Base-by-base conservation (phyloP, 2,113 vertebrate species). In the Mormoops blainvillei region DNA sequence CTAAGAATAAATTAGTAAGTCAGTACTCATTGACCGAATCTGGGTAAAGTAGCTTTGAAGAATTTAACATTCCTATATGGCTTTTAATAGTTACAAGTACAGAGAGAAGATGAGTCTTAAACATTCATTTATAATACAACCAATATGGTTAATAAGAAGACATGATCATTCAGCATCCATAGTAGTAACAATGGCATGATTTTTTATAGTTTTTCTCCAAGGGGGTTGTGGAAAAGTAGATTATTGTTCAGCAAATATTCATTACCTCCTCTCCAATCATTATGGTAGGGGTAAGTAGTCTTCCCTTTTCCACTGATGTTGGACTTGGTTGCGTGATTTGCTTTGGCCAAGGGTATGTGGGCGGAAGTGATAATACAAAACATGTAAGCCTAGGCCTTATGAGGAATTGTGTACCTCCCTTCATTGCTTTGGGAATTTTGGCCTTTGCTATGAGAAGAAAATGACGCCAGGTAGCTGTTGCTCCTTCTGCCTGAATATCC, bases 11-110 rank as follows among this genome's bases (percentile, higher is more conserved):
- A 83, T 78, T 73, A 63, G 63, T 63, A 54, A 85, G 28, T 74
- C 54, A 52, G 77, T 28, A 45, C 3, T 61, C 80, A 28, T 73
- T 90, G 65, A 85, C 61, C 71, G 65, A 91, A 71, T 73, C n/a
- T 85, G 80, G 56, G 41, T 78, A 84, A 85, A 94, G 65, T 54
- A 19, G 3, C 54, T 74, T 86, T 71, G 56, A 90, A 91, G 48
- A 94, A 92, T 70, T 61, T 83, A 56, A 54, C 20, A 81, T 43
- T 96, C 95, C 41, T 31, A 20, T 77, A 20, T 83, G 61, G 11
- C 22, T 94, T 94, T 84, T 48, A 93, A 50, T 61, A 74, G 71
- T 84, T 91, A 84, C 31, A 84, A 74, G 50, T 74, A 96, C n/a
- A 94, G 33, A 31, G 58, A 56, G 65, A 87, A 65, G 16, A 68